These are phyloP conservation scores for Meleagris gallopavo DNA, from an alignment of 2,113 vertebrate genomes.

Conservation along the genomic window DNA sequence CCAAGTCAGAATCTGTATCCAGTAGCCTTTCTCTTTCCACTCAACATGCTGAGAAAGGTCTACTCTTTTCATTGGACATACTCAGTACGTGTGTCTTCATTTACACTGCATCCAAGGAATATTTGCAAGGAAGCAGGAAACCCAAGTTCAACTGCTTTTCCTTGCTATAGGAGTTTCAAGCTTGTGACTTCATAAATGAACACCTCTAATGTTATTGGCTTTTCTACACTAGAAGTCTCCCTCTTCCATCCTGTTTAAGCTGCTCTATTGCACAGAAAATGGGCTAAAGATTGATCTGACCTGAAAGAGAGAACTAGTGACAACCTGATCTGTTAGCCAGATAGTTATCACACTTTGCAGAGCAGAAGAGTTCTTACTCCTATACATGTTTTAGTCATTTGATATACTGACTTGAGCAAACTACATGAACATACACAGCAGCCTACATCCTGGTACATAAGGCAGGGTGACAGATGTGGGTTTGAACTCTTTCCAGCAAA, in stretches of 20 bases:
- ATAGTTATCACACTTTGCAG: background rate
- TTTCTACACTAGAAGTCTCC: background rate
- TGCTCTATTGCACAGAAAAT: background rate
- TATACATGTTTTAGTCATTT: background rate
- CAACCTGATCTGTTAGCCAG: background rate
- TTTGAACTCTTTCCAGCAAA: background rate
- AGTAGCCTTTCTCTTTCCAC: background rate
- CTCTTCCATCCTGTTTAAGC: background rate
- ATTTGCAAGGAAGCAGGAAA: background rate
- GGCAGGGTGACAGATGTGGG: background rate
- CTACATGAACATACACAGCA: background rate
- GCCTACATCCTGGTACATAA: background rate
- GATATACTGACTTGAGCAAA: background rate
- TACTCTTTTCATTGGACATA: background rate
- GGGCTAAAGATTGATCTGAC: background rate
- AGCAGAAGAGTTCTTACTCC: background rate
- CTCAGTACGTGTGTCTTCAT: background rate
- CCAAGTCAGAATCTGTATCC: background rate
- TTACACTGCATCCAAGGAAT: background rate
- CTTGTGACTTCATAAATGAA: background rate
- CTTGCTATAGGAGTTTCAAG: background rate
- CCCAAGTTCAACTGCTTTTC: background rate
- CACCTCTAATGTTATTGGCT: background rate
- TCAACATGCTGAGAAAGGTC: rapidly evolving
- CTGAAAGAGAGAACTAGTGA: background rate